Evolutionary conservation across 2,797 vertebrate species (phyloP).

Genomic region (Aeoliscus strigatus): DNA sequence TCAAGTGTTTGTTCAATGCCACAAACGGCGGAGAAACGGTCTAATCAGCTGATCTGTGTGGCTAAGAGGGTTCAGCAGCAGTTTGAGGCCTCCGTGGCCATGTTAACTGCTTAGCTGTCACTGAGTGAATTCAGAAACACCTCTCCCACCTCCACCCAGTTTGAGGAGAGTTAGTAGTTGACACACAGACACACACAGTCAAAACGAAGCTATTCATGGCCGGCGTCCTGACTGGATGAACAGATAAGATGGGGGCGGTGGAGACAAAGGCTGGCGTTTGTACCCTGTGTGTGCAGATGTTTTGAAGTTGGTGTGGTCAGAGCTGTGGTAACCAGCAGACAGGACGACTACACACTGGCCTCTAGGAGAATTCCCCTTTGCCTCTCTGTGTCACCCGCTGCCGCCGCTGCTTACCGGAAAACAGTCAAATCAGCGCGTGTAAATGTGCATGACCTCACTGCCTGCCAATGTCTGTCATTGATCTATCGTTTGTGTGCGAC

Average conservation of each 20-base stretch:
- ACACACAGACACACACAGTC: too few relatives aligned
- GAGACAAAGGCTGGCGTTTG: constrained; percentile 26
- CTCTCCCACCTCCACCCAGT: too few relatives aligned
- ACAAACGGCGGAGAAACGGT: too few relatives aligned
- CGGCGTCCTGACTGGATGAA: constrained; percentile 11
- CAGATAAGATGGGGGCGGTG: neutral
- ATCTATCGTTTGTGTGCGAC: too few relatives aligned
- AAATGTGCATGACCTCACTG: constrained; percentile 4
- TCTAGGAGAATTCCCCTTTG: constrained; percentile 28
- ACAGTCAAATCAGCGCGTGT: constrained; percentile 37
- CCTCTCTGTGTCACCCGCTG: constrained; percentile 26
- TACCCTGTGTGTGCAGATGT: constrained; percentile 27
- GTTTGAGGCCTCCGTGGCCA: too few relatives aligned
- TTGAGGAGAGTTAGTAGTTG: too few relatives aligned
- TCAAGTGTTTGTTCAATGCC: too few relatives aligned
- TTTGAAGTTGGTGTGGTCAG: constrained; percentile 44
- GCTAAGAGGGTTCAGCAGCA: too few relatives aligned
- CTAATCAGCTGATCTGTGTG: too few relatives aligned
- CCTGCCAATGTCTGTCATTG: constrained; percentile 13
- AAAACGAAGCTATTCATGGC: too few relatives aligned
- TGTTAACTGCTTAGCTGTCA: too few relatives aligned
- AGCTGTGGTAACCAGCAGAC: constrained; percentile 35
- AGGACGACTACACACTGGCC: constrained; percentile 26
- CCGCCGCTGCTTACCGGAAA: constrained; percentile 24
- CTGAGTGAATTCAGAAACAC: too few relatives aligned